A percentile compares a stretch with the other conserved stretches of the same genome.
Evolutionary conservation across 1,140 invertebrate genomes (phyloP).

Genomic region (Oscheius sp.): DNA sequence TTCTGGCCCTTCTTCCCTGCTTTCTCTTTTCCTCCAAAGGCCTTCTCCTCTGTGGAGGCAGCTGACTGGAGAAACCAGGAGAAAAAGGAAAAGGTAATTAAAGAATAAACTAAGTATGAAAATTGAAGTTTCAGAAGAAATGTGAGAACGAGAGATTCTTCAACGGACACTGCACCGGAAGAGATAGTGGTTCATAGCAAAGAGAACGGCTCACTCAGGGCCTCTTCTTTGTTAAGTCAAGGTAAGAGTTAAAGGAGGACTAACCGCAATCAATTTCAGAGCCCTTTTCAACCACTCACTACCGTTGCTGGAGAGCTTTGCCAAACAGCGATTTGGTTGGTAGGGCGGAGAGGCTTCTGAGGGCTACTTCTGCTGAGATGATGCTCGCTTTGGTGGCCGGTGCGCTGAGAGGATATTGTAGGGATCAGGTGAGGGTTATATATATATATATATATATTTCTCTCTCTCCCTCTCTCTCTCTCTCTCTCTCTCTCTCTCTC

Average conservation of each 20-base stretch:
- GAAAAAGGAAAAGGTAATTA: neutral
- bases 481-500: constrained; percentile 1
- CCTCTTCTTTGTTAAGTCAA: neutral
- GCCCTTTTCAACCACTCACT: neutral
- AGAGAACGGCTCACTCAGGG: constrained; percentile 5
- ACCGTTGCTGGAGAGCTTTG: neutral
- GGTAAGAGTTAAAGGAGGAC: neutral
- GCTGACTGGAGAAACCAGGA: neutral
- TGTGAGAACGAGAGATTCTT: neutral
- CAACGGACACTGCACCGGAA: neutral
- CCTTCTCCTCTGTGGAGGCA: neutral
- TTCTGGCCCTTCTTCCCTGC: neutral
- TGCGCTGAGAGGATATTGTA: neutral
- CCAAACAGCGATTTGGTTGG: neutral
- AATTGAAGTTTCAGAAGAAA: neutral
- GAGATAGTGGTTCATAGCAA: neutral
- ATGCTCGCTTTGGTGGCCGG: constrained; percentile 6
- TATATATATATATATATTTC: neutral
- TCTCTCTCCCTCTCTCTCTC: neutral
- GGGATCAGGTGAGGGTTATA: constrained; percentile 16
- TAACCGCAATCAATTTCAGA: neutral
- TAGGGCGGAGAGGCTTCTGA: constrained; percentile 3
- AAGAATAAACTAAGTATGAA: neutral
- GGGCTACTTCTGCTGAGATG: constrained; percentile 5
- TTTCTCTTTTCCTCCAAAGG: neutral